Base-by-base conservation (phyloP, 1,140 invertebrate genomes). In the Drosophila dunni region DNA sequence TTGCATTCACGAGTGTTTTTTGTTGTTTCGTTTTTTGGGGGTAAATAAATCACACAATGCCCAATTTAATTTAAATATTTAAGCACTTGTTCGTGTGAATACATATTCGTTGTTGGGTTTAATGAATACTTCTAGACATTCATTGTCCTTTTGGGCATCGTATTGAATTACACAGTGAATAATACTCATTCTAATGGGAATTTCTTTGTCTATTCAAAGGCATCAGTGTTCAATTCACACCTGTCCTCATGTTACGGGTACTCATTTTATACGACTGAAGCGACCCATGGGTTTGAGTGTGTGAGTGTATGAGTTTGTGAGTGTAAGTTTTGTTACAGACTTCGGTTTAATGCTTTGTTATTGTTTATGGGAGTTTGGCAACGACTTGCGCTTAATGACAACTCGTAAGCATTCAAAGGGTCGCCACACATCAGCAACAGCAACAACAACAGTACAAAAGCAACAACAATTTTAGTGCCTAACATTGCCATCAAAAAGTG, bases 331-430 rank as follows among this genome's bases (percentile, higher is more conserved):
- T 6, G n/a, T 50, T 29, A 46, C 10, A 24, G 44, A 11, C 29
- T 46, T 34, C 53, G 33, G 17, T 40, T 65, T 63, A 48, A 36
- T 54, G 50, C 13, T 24, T 13, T 64, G 66, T 53, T 61, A 69
- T 70, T 70, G 68, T 72, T 65, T 67, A 60, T 73, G 70, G 40
- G 54, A 56, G 64, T 74, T 74, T 46, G 64, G 64, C 64, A 68
- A 74, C 71, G 50, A 68, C 56, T 74, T 62, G 51, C 42, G 42
- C 66, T 69, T 75, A 75, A 75, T 75, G 72, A 56, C 58, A 69
- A 45, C 72, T 69, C 66, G 72, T 75, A 63, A 62, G 65, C 72
- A 67, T 46, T 57, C 29, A 57, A 75, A 68, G 64, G 64, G 71
- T 69, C 65, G 57, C 64, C 82, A 84, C 68, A 53, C 60, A 63